Base-by-base conservation (phyloP, 2,797 vertebrate species). In the Rhyacichthys aspro region DNA sequence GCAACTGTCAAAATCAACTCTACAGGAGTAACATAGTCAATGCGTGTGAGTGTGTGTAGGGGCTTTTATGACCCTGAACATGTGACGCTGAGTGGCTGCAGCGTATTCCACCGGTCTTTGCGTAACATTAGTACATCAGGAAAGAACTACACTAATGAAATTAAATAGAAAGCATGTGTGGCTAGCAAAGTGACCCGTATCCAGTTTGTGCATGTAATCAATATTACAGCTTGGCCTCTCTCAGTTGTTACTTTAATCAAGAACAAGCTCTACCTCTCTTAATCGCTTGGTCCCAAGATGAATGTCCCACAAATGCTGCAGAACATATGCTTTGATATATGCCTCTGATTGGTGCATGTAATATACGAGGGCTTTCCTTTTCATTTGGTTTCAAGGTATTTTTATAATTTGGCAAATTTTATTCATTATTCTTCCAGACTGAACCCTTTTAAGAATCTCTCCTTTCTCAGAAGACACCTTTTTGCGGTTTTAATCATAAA, bases 91-190 rank as follows among this genome's bases (percentile, higher is more conserved):
- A 74, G 76, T 43, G 61, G 38, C 42, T 60, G 63, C 3, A 4
- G 42, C 62, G 54, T 78, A 70, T 81, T 74, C 74, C 72, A 81
- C 50, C 55, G 69, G 72, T 82, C 82, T 88, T 87, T 87, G 82
- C 76, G 82, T 82, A 87, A 87, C 79, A 84, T 83, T 84, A 83
- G 86, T 78, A 78, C 84, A 80, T 70, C 70, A 78, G 74, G 74
- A 82, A 88, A 84, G 82, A 86, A 85, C 43, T 79, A 44, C 6
- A 55, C 81, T 91, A 87, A 90, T 90, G 81, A 90, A 92, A 93
- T 91, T 87, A 89, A 90, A 88, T 85, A 84, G 83, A 90, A 90
- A 91, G 87, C 89, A 88, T 85, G 79, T 87, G 88, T 86, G 88
- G 79, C 81, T 77, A 81, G 75, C 76, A 91, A 86, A 88, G 87